Base-by-base conservation (phyloP, 2,113 vertebrate species). In the Osmerus eperlanus region DNA sequence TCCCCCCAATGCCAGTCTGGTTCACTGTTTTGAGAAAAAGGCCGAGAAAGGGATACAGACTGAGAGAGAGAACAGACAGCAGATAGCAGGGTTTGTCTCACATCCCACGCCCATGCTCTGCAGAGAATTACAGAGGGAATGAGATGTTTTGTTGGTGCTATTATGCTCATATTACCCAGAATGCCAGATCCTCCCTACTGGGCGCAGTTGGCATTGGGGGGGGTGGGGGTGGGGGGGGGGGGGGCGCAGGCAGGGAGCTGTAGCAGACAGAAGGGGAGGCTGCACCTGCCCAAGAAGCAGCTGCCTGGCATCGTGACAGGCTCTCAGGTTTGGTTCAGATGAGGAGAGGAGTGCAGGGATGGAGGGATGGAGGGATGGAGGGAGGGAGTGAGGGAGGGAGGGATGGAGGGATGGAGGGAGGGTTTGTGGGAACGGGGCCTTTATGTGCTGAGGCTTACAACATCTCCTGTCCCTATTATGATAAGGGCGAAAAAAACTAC, bases 101-200 rank as follows among this genome's bases (percentile, higher is more conserved):
- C 25, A 73, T 80, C 79, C 80, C 74, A 76, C 85, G 84, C 84
- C 0, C 67, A 75, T 77, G 66, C 75, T 53, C 78, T 67, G 71
- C 75, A 74, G 81, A 70, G 76, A 89, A 88, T 90, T 90, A 88
- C 85, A 83, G 77, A 66, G 67, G 79, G 83, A 87, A 89, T 86
- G 84, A 88, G 85, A 84, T 88, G 84, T 88, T 86, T 85, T 88
- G 85, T 88, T 86, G 85, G 78, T 78, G 78, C 83, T 85, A 88
- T 88, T 88, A 90, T 85, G 84, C 79, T 84, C 85, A 77, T 81
- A 89, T 88, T 90, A 88, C 78, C 58, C 72, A 76, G 81, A 86
- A 78, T 86, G 86, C 83, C 83, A 83, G 83, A 85, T 81, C 80
- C 86, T 80, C n/a, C 83, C 89, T 79, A 86, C 83, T 80, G 85